A percentile compares a stretch with the other conserved stretches of the same genome.
phyloP scores from a whole-genome alignment of 1,140 invertebrate genomes.

The Pachypeltis micranthus region DNA sequence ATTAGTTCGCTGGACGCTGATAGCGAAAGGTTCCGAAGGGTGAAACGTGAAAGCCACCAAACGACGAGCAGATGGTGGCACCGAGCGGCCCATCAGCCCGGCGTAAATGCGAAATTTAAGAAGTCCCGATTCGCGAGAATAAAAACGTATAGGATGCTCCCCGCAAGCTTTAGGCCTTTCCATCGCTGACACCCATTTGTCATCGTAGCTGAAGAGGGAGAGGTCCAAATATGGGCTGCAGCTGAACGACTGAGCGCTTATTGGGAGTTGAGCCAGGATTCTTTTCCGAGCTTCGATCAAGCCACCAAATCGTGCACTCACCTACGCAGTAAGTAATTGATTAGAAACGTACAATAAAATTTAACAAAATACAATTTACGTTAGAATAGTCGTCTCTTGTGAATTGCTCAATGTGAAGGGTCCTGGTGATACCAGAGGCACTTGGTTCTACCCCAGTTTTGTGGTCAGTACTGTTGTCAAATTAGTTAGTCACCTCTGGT shows the following conservation, averaged over 20 bases:
- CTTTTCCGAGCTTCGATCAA: slow-evolving; percentile 77
- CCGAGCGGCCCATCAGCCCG: slow-evolving; percentile 49
- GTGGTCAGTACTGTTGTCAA: too few species aligned
- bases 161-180: slow-evolving; percentile 89
- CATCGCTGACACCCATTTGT: slow-evolving; percentile 91
- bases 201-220: slow-evolving; percentile 88
- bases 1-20: slow-evolving; percentile 89
- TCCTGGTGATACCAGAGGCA: too few species aligned
- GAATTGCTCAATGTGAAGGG: too few species aligned
- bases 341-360: too few species aligned
- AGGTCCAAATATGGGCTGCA: slow-evolving; percentile 87
- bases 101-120: slow-evolving; percentile 83
- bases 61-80: slow-evolving; percentile 49
- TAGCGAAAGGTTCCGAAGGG: slow-evolving; percentile 89
- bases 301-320: slow-evolving; percentile 69
- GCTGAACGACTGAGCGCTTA: slow-evolving; percentile 88
- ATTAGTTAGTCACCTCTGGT: too few species aligned
- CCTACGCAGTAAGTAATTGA: too few species aligned
- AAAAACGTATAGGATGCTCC: slow-evolving; percentile 90
- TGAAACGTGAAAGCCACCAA: slow-evolving; percentile 97
- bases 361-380: too few species aligned
- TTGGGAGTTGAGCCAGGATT: slow-evolving; percentile 81
- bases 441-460: too few species aligned
- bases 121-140: slow-evolving; percentile 74
- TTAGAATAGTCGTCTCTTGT: too few species aligned